Percentiles rank a stretch among this genome's conserved stretches.
Evolutionary conservation across 2,797 vertebrate genomes (phyloP).

Genomic region (Gadopsis bispinosus): DNA sequence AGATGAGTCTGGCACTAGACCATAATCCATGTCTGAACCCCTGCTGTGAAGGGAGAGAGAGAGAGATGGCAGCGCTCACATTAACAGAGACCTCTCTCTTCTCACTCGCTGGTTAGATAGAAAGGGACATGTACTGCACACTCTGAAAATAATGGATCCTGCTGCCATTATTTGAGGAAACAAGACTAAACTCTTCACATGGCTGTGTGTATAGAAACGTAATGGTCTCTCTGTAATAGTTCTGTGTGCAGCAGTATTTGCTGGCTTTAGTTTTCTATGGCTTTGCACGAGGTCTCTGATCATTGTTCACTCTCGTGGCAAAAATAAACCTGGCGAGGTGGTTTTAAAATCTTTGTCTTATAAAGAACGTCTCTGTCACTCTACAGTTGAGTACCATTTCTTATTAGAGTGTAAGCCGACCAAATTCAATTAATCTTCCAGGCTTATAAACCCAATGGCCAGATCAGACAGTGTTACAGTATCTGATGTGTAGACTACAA

Average conservation of each 20-base stretch:
- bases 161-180: conserved; percentile 16
- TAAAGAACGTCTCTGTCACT: not conserved
- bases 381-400: conserved; percentile 6
- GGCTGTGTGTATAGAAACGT: conserved; percentile 6
- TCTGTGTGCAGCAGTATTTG: not conserved
- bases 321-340: not conserved
- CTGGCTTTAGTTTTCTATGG: not conserved
- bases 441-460: conserved; percentile 28
- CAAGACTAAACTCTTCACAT: conserved; percentile 8
- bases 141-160: conserved; percentile 30
- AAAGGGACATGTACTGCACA: conserved; percentile 13
- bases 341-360: not conserved
- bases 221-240: not conserved
- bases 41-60: conserved; percentile 56
- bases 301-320: not conserved
- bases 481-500: conserved; percentile 53
- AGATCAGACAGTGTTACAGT: conserved; percentile 27
- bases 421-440: conserved; percentile 52
- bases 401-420: conserved; percentile 11
- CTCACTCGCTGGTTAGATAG: conserved; percentile 17
- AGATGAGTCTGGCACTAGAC: conserved; percentile 54
- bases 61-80: conserved; percentile 26
- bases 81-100: conserved; percentile 31
- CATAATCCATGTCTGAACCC: conserved; percentile 57
- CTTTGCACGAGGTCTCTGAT: not conserved